phyloP scores from a whole-genome alignment of 2,797 vertebrate genomes.

The Pyrocephalus nanus region DNA sequence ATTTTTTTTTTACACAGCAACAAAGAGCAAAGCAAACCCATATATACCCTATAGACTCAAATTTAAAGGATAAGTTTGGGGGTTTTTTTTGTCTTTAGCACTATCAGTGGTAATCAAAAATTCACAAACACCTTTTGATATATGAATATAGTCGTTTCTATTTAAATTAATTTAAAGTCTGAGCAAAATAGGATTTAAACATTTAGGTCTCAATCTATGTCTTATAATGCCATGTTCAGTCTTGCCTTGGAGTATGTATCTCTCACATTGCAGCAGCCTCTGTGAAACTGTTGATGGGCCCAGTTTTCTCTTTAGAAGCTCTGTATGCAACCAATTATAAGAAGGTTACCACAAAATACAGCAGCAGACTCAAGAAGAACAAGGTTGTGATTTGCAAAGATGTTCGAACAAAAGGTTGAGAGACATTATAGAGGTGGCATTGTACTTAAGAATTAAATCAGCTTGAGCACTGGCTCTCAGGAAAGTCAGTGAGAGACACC shows the following conservation, averaged over 20 bases:
- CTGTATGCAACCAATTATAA: background rate
- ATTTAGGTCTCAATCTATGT: background rate
- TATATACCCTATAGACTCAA: background rate
- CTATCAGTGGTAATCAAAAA: background rate
- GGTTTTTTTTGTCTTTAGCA: background rate
- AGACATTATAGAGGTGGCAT: background rate
- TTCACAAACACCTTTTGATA: background rate
- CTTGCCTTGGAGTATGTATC: background rate
- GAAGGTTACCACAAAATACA: background rate
- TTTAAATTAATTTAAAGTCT: background rate
- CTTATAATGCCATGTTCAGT: background rate
- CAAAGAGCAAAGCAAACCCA: accelerated
- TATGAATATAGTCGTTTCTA: background rate
- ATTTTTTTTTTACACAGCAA: background rate
- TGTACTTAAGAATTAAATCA: background rate
- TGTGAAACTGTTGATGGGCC: background rate
- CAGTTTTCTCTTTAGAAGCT: background rate
- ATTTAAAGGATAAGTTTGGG: background rate
- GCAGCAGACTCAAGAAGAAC: background rate
- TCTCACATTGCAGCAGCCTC: background rate
- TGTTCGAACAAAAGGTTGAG: background rate
- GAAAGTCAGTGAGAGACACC: background rate
- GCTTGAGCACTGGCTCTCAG: background rate
- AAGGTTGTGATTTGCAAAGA: background rate
- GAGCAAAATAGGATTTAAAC: background rate